Evolutionary conservation across 2,888 invertebrate genomes (phyloP), one percentile per base, ranked within the genome.

Genomic region (Diabrotica balteata): DNA sequence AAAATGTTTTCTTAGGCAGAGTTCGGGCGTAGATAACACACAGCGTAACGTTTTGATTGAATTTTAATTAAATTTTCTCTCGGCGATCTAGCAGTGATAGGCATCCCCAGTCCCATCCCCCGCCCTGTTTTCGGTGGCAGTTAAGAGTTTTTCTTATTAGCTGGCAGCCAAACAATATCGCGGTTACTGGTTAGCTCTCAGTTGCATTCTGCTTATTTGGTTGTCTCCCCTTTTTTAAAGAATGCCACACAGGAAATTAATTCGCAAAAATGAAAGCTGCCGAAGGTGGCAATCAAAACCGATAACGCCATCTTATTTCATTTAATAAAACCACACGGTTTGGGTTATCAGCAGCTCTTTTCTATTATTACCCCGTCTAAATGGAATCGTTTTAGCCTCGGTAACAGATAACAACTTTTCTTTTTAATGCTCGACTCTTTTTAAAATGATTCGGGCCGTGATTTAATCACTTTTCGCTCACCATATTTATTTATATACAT

Each of bases 221-320:
- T 80, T 80, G 80, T 80, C 82, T 81, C 82, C 82, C 83, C 82
- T 80, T 83, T 80, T 78, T 83, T 84, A 84, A 84, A 84, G 84
- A 85, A 84, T 84, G 79, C 83, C 78, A 64, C 82, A 83, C 85
- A 84, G 85, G 85, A 85, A 85, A 85, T 85, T 85, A 85, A 84
- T 84, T 84, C 81, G 83, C 83, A 84, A 85, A 85, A 85, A 84
- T 83, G 84, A 84, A 84, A 83, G 83, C 83, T 82, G 81, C 80
- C 81, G 81, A 80, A 76, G 78, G 77, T 78, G 79, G 80, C 82
- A 83, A 82, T 82, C 82, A 79, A 80, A 74, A 75, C 79, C 83
- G 83, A 83, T 83, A 83, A 81, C 79, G 77, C 77, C 81, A 80
- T 82, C 83, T 84, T 83, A 83, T 83, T 83, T 83, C 81, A 80